Evolutionary conservation across 1,140 invertebrate genomes (phyloP).

Genomic region (Dendroctonus ponderosae): DNA sequence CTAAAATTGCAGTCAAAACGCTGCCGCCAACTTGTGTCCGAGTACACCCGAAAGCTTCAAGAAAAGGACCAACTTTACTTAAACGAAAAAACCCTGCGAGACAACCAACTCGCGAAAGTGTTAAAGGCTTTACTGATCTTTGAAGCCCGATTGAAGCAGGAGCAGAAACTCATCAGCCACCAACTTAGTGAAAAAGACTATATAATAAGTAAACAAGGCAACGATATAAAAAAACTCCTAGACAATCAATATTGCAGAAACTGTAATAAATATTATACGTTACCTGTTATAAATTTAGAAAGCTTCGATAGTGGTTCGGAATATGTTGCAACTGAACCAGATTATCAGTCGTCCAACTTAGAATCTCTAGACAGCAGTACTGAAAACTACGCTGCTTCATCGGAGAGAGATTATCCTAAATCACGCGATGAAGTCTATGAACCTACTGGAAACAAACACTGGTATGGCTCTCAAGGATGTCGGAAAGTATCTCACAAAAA

Average conservation of each 20-base stretch:
- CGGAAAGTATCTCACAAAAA: slow-evolving; percentile 56
- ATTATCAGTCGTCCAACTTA: slow-evolving; percentile 48
- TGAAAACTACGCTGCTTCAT: slow-evolving; percentile 57
- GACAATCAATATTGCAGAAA: slow-evolving; percentile 56
- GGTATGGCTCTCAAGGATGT: slow-evolving; percentile 56
- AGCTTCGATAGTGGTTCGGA: slow-evolving; percentile 60
- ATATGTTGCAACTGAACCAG: slow-evolving; percentile 52
- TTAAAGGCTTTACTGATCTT: slow-evolving; percentile 67
- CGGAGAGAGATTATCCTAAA: slow-evolving; percentile 53
- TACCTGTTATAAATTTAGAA: slow-evolving; percentile 55
- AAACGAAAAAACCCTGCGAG: slow-evolving; percentile 60
- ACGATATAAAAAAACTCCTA: slow-evolving; percentile 63
- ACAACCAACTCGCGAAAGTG: slow-evolving; percentile 67
- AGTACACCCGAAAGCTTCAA: slow-evolving; percentile 61
- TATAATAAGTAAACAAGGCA: slow-evolving; percentile 66
- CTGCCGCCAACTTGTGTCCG: slow-evolving; percentile 59
- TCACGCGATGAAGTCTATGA: slow-evolving; percentile 49
- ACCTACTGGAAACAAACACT: slow-evolving; percentile 56
- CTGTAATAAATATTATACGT: slow-evolving; percentile 57
- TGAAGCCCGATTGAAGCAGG: slow-evolving; percentile 69
- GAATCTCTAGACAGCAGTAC: slow-evolving; percentile 59
- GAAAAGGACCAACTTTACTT: slow-evolving; percentile 60
- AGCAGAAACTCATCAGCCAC: slow-evolving; percentile 69
- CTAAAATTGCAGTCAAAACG: slow-evolving; percentile 63
- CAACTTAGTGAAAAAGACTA: slow-evolving; percentile 68